Evolutionary conservation across 2,888 invertebrate species (phyloP).

Genomic region (Stenodema calcarata): DNA sequence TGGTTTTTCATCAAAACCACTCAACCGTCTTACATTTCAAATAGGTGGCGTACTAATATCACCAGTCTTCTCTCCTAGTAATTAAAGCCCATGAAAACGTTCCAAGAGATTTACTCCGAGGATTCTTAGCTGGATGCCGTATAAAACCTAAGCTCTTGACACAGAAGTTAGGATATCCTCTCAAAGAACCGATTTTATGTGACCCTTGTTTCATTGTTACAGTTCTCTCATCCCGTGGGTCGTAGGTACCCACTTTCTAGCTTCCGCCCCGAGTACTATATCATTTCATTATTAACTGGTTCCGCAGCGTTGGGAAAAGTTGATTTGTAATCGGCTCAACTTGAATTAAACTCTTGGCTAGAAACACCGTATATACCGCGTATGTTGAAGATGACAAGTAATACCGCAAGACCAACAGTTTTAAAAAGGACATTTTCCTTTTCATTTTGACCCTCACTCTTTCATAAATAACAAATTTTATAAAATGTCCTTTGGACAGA

Average conservation of each 20-base stretch:
- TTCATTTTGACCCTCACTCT: too few species aligned
- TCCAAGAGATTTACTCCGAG: neutral
- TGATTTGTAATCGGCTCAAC: neutral
- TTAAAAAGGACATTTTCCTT: too few species aligned
- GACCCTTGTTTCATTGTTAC: neutral
- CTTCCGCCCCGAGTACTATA: neutral
- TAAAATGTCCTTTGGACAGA: too few species aligned
- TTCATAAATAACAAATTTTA: too few species aligned
- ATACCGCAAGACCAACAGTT: too few species aligned
- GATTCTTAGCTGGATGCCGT: neutral
- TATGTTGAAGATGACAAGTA: too few species aligned
- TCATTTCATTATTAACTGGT: neutral
- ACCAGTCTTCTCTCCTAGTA: neutral
- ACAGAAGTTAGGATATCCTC: neutral
- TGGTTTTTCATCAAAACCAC: neutral
- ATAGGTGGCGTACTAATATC: neutral
- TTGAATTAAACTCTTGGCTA: neutral
- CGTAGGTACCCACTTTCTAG: neutral
- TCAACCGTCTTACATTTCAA: slow-evolving; percentile 6
- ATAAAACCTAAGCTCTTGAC: neutral
- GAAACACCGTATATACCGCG: neutral
- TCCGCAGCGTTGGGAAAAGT: neutral
- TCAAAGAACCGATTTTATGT: neutral
- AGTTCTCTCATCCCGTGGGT: neutral
- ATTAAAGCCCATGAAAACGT: neutral